phyloP scores from a whole-genome alignment of 2,797 vertebrate species.

The Parambassis ranga region DNA sequence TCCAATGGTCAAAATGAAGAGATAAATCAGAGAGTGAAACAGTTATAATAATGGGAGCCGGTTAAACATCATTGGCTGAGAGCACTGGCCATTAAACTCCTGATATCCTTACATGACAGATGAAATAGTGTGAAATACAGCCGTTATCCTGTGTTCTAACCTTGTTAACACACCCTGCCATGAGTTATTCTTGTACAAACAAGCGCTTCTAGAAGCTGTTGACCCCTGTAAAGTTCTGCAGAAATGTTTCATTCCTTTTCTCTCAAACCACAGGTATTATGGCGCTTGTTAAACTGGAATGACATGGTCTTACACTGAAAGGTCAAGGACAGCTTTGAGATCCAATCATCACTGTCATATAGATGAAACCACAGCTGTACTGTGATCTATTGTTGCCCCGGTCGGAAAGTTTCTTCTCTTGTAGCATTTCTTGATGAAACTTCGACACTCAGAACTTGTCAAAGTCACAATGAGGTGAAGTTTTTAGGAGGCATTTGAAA shows the following conservation, averaged over 20 bases:
- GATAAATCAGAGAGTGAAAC: slow-evolving; percentile 76
- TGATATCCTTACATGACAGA: slow-evolving; percentile 67
- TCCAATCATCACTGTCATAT: slow-evolving; percentile 49
- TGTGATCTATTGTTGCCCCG: background rate
- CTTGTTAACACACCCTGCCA: slow-evolving; percentile 57
- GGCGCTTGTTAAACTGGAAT: slow-evolving; percentile 46
- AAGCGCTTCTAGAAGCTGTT: slow-evolving; percentile 33
- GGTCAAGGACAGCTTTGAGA: slow-evolving; percentile 58
- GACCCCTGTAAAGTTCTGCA: slow-evolving; percentile 27
- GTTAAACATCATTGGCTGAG: slow-evolving; percentile 68
- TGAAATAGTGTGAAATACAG: slow-evolving; percentile 65
- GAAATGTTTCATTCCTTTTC: slow-evolving; percentile 16
- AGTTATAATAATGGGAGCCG: slow-evolving; percentile 71
- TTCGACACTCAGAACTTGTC: slow-evolving; percentile 8
- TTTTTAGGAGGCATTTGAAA: slow-evolving; percentile 1
- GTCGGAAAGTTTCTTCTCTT: background rate
- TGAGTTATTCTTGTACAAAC: slow-evolving; percentile 54
- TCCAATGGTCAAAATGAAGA: slow-evolving; percentile 66
- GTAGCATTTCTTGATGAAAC: background rate
- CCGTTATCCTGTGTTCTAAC: slow-evolving; percentile 28
- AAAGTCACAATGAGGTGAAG: slow-evolving; percentile 13
- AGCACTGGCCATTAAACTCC: slow-evolving; percentile 65
- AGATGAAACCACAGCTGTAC: slow-evolving; percentile 41
- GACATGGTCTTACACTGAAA: background rate
- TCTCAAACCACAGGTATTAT: slow-evolving; percentile 25